These are phyloP conservation scores for Oscheius sp. DNA, from an alignment of 2,888 invertebrate genomes.

Conservation along the genomic window DNA sequence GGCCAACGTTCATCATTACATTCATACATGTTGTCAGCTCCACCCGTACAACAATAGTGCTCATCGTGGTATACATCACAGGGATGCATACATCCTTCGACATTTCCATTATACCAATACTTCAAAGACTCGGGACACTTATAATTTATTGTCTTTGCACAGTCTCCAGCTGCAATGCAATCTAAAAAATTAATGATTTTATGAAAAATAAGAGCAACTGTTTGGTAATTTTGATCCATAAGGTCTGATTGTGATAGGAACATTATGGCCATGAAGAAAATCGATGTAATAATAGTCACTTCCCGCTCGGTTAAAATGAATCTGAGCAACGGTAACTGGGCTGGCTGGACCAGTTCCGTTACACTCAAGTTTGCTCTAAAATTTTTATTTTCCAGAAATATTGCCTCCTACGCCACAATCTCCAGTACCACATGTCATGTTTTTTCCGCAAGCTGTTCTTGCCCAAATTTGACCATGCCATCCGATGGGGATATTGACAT, in stretches of 20 bases:
- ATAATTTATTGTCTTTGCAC: background rate
- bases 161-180: background rate
- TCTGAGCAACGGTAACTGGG: background rate
- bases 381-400: no score
- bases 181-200: background rate
- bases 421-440: background rate
- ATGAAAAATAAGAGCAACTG: background rate
- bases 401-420: background rate
- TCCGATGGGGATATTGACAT: background rate
- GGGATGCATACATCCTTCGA: background rate
- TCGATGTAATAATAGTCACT: background rate
- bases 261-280: background rate
- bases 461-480: conserved; percentile 1
- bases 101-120: background rate
- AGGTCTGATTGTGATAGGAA: background rate
- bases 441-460: background rate
- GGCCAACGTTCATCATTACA: background rate
- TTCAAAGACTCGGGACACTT: background rate
- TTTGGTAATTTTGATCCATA: background rate
- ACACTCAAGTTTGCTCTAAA: no score
- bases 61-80: background rate
- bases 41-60: background rate
- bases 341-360: no score
- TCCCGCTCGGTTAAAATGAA: background rate
- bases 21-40: background rate